Evolutionary conservation across 2,888 invertebrate genomes (phyloP), one percentile per base, ranked within the genome.

Genomic region (Synergus umbraculus): DNA sequence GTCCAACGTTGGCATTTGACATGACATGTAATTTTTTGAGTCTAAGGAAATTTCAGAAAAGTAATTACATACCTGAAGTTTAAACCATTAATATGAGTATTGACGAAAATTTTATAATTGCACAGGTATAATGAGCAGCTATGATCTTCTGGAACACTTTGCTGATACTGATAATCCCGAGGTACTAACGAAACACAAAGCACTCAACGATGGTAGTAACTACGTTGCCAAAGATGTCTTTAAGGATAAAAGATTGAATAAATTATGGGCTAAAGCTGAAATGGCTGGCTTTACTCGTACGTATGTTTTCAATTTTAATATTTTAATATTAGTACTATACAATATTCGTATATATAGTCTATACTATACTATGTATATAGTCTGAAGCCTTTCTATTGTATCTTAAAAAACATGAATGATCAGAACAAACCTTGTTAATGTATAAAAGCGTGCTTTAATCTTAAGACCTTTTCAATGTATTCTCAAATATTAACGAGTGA

Each of bases 191-290:
- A 93, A 94, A 79, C 93, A 95, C 88, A 93, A 94, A 82, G 93
- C 94, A 84, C 85, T 90, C 13, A 91, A 91, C 67, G 92, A 92
- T 83, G 89, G 89, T 18, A 87, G 85, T 46, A 91, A 91, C 85
- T 92, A 93, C 79, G 89, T 93, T 22, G 92, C 92, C 88, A 96
- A 95, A 88, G 96, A 96, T 88, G 90, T 97, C 12, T 98, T 98
- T 89, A 96, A 96, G 92, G 98, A 98, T 91, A 97, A 97, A 88
- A 98, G 97, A 91, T 92, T 98, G 2, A 97, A 97, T 90, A 96
- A 96, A 90, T 92, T 98, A 7, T 98, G 98, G 98, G 94, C 95
- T 54, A 97, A 97, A 90, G 98, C 98, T 0, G 97, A 97, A 93
- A 92, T 94, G 41, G 95, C 97, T 43, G 98, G 98, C n/a, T 98